Conservation (phyloP, 1,140 invertebrate species). For the Eufriesea mexicana region DNA sequence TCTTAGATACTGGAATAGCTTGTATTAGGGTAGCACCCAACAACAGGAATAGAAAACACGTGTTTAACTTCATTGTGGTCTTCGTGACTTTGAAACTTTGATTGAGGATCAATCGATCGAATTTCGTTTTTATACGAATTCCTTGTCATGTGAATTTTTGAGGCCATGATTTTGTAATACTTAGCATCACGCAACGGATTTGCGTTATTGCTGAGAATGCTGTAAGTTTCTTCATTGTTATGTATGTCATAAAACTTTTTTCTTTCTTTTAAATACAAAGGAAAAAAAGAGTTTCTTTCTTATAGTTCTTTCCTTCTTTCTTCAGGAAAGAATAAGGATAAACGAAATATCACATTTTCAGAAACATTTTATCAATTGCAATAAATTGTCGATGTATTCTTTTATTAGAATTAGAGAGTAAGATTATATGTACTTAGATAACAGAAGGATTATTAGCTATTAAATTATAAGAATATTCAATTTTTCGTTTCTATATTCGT, state of each 20-base stretch:
- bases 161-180: background rate
- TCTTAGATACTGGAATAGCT: constrained; percentile 21
- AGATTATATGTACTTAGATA: too few relatives aligned
- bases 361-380: too few relatives aligned
- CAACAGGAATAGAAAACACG: constrained; percentile 4
- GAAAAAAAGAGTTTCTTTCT: too few relatives aligned
- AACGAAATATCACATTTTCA: too few relatives aligned
- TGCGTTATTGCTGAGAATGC: background rate
- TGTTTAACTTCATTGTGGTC: constrained; percentile 33
- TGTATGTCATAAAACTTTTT: background rate
- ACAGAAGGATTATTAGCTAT: too few relatives aligned
- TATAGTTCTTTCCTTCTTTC: too few relatives aligned
- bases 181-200: background rate
- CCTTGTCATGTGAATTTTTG: background rate
- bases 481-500: too few relatives aligned
- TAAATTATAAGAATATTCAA: too few relatives aligned
- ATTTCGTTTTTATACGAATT: constrained; percentile 36
- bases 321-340: too few relatives aligned
- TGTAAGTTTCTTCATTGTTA: background rate
- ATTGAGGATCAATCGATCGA: background rate
- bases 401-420: too few relatives aligned
- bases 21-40: constrained; percentile 23
- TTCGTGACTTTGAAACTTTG: background rate
- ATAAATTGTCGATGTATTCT: too few relatives aligned
- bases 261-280: too few relatives aligned